Evolutionary conservation across 2,113 vertebrate genomes (phyloP), one percentile per base, ranked within the genome.

Genomic region (Tiliqua scincoides): DNA sequence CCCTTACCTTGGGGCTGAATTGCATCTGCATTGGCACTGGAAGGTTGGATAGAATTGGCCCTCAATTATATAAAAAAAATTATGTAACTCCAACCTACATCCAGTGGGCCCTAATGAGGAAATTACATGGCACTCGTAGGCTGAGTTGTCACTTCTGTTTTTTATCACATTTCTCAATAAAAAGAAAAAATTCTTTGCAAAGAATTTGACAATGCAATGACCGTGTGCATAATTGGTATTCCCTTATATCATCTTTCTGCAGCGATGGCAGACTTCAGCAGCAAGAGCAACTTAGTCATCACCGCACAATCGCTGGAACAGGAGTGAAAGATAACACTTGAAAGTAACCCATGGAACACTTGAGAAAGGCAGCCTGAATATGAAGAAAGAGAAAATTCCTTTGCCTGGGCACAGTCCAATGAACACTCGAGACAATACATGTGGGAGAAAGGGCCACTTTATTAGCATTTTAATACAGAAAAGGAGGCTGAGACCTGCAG

Each of bases 361-460:
- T 90, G 78, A 76, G 87, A 90, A 89, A 82, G 82, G 72, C 70
- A 87, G 87, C 30, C 86, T 87, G 89, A 90, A 90, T 89, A 88
- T 77, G 59, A 88, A 92, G 67, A 75, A 48, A 48, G 43, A 48
- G 43, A 48, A 48, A 48, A 48, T 48, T 48, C 43, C 43, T 48
- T 48, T 48, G n/a, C n/a, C n/a, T n/a, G n/a, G n/a, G n/a, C n/a
- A n/a, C n/a, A n/a, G n/a, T n/a, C n/a, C n/a, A n/a, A n/a, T n/a
- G n/a, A n/a, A n/a, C n/a, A n/a, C n/a, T n/a, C n/a, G n/a, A n/a
- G n/a, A n/a, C n/a, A n/a, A n/a, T n/a, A n/a, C n/a, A n/a, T n/a
- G n/a, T n/a, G n/a, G n/a, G n/a, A n/a, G n/a, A n/a, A n/a, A n/a
- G n/a, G n/a, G n/a, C n/a, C n/a, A n/a, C n/a, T n/a, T n/a, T n/a